Percentiles rank a stretch among this genome's conserved stretches.
Evolutionary conservation across 1,140 invertebrate species (phyloP).

Genomic region (Micrasema longulum): DNA sequence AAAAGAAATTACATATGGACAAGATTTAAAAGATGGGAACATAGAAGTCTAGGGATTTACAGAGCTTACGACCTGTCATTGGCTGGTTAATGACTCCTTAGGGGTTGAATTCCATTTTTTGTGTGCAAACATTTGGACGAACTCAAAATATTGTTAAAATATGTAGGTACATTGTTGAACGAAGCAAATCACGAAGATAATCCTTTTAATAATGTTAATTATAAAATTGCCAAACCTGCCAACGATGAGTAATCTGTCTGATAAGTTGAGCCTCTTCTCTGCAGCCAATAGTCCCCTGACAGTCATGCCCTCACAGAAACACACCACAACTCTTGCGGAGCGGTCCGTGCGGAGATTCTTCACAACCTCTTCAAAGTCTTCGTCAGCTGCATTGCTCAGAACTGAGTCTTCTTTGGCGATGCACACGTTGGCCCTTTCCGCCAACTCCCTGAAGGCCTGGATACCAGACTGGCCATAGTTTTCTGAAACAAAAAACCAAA

Average conservation of each 20-base stretch:
- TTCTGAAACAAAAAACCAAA: constrained; percentile 66
- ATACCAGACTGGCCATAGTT: constrained; percentile 88
- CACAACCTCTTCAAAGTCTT: constrained; percentile 73
- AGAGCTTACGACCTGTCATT: no score
- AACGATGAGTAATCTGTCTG: constrained; percentile 74
- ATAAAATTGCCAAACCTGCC: constrained; percentile 69
- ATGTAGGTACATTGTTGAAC: no score
- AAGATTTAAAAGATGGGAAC: no score
- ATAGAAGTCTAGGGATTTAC: no score
- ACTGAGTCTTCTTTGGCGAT: constrained; percentile 79
- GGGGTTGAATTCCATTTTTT: no score
- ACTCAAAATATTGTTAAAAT: no score
- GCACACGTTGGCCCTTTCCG: constrained; percentile 77
- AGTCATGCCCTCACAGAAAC: constrained; percentile 86
- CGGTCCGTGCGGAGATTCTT: constrained; percentile 70
- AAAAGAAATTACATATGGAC: no score
- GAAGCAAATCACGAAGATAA: no score
- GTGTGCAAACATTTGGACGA: no score
- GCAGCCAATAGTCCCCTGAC: constrained; percentile 78
- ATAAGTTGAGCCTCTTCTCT: constrained; percentile 72
- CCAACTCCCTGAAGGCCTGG: constrained; percentile 77
- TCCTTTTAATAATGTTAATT: no score
- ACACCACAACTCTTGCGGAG: constrained; percentile 80
- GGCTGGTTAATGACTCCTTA: no score
- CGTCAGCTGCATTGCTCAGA: constrained; percentile 72